phyloP scores from a whole-genome alignment of 1,140 invertebrate species.

The Linepithema humile region DNA sequence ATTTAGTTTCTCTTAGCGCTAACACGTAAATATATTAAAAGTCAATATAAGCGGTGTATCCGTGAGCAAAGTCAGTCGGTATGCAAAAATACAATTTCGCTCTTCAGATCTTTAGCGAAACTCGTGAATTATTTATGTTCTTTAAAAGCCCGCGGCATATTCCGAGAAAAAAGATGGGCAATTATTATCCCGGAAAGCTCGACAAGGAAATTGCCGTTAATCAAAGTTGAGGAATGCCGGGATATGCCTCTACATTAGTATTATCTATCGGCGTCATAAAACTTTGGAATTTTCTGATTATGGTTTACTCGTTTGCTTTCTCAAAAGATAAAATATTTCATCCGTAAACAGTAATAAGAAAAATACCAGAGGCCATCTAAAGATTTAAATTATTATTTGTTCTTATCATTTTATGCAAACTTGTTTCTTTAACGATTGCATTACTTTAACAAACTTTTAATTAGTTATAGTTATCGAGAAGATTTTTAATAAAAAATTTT shows the following conservation, averaged over 20 bases:
- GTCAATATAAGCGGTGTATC: not conserved
- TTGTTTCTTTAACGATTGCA: not conserved
- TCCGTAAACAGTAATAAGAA: not conserved
- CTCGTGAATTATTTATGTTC: slow-evolving; percentile 27
- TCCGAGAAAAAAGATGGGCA: slow-evolving; percentile 14
- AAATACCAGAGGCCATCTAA: not conserved
- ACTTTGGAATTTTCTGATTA: not conserved
- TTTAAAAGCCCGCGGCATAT: slow-evolving; percentile 26
- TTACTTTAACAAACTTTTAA: not conserved
- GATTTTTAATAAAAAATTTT: not conserved
- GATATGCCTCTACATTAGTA: not conserved
- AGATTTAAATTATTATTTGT: not conserved
- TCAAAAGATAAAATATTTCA: not conserved
- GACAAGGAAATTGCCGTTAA: slow-evolving; percentile 19
- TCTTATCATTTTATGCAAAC: not conserved
- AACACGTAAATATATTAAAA: slow-evolving; percentile 31
- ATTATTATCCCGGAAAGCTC: slow-evolving; percentile 1
- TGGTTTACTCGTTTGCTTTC: not conserved
- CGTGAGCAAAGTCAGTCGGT: not conserved
- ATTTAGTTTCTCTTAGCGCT: not conserved
- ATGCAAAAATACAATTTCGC: slow-evolving; percentile 36
- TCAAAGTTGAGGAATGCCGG: not conserved
- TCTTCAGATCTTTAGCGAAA: not conserved
- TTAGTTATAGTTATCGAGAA: not conserved
- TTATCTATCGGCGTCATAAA: not conserved